Evolutionary conservation across 1,140 invertebrate species (phyloP).

Genomic region (Coenobita brevimanus): DNA sequence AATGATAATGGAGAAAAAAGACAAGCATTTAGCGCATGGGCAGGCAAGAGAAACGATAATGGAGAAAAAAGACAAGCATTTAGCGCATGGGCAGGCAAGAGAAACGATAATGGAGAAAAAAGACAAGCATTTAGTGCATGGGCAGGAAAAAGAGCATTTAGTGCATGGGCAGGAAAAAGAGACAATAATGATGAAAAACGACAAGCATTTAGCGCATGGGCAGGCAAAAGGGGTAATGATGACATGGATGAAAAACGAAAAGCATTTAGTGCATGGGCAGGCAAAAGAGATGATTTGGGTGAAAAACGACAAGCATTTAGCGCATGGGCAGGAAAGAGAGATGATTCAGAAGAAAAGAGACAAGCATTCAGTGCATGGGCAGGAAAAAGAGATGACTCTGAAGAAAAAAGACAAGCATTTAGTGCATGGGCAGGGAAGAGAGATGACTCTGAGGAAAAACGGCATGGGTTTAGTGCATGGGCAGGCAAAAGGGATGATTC

Average conservation of each 20-base stretch:
- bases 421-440: slow-evolving; percentile 23
- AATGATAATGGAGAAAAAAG: background rate
- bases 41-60: background rate
- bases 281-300: slow-evolving; percentile 19
- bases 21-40: background rate
- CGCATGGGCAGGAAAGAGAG: slow-evolving; percentile 36
- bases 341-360: background rate
- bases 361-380: slow-evolving; percentile 25
- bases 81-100: background rate
- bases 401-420: background rate
- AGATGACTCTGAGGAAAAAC: background rate
- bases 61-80: background rate
- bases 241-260: slow-evolving; percentile 16
- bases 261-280: slow-evolving; percentile 48
- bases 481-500: background rate
- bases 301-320: slow-evolving; percentile 30
- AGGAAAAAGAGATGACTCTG: background rate
- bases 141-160: slow-evolving; percentile 25
- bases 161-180: slow-evolving; percentile 41
- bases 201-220: slow-evolving; percentile 2
- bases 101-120: background rate
- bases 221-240: background rate
- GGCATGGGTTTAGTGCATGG: slow-evolving; percentile 27
- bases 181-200: background rate
- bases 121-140: slow-evolving; percentile 12